Base-by-base conservation (phyloP, 1,140 invertebrate genomes). In the Druon quercuslanigerum region DNA sequence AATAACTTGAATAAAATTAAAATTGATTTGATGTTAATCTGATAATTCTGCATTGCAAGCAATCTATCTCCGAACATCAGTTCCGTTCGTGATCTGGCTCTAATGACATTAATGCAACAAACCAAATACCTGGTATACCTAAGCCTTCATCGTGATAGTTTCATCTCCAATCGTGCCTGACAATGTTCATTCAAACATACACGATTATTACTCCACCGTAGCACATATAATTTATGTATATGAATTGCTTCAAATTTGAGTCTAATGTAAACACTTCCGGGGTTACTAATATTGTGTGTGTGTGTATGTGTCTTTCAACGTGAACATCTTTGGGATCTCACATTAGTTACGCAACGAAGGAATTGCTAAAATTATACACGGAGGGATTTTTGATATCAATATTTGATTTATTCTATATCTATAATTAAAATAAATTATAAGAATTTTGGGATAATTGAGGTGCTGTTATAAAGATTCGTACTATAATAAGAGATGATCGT, bases 101-200 rank as follows among this genome's bases (percentile, higher is more conserved):
- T 77, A 83, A 84, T 84, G 77, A 83, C 71, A 79, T 83, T 84
- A 83, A 84, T 83, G 82, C 79, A 57, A 51, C 70, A 78, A 70
- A 71, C 76, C 66, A 73, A 66, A 82, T 83, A 84, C 83, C 82
- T 79, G 74, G 77, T 76, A 79, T 84, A 79, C 83, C 79, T 79
- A 79, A 73, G 74, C 40, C 72, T 50, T 71, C 72, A 52, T 77
- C 66, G 56, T 20, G 74, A 72, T 71, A 46, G 60, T 66, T 66
- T 66, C 60, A 66, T 66, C 60, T 66, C 60, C 60, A 66, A 40
- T 66, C 25, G 25, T 66, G 60, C 60, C 20, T 66, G 60, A 40
- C 60, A 66, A 66, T 66, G 60, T 66, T 66, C 60, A 66, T 66
- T 66, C 60, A 66, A 66, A 66, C 60, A 40, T 66, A 33, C 25